Evolutionary conservation across 2,797 vertebrate genomes (phyloP).

Genomic region (Pangasius krempfi): DNA sequence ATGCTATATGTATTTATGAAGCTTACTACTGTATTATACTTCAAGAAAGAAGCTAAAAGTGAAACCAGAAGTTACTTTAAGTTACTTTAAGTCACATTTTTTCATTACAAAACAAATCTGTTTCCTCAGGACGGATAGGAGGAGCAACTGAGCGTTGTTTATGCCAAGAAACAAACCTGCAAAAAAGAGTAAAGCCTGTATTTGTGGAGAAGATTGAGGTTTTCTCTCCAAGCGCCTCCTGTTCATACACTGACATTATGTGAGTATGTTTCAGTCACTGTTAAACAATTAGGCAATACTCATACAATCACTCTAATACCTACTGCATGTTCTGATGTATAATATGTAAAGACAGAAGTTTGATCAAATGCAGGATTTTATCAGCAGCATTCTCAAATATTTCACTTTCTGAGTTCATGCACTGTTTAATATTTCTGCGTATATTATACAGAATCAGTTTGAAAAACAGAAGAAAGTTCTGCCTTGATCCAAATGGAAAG

Average conservation of each 20-base stretch:
- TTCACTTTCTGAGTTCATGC: neutral
- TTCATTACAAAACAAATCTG: neutral
- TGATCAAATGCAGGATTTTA: neutral
- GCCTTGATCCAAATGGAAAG: conserved; percentile 45
- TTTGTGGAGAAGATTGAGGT: neutral
- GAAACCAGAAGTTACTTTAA: neutral
- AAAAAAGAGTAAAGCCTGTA: conserved; percentile 1
- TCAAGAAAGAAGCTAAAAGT: neutral
- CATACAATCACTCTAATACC: neutral
- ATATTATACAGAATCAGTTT: neutral
- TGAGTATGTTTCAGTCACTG: conserved; percentile 33
- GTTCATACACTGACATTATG: conserved; percentile 52
- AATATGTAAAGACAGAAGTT: neutral
- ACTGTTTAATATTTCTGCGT: neutral
- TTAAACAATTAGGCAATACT: neutral
- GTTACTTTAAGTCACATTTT: neutral
- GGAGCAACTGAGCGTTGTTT: conserved; percentile 43
- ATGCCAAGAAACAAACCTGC: conserved; percentile 22
- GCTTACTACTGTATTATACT: neutral
- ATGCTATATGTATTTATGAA: neutral
- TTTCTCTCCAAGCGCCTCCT: conserved; percentile 40
- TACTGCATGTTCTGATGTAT: neutral
- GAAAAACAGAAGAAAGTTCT: conserved; percentile 25
- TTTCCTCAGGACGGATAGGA: conserved; percentile 23
- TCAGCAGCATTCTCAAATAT: neutral